phyloP scores from a whole-genome alignment of 1,140 invertebrate species.

The Bactericera cockerelli region DNA sequence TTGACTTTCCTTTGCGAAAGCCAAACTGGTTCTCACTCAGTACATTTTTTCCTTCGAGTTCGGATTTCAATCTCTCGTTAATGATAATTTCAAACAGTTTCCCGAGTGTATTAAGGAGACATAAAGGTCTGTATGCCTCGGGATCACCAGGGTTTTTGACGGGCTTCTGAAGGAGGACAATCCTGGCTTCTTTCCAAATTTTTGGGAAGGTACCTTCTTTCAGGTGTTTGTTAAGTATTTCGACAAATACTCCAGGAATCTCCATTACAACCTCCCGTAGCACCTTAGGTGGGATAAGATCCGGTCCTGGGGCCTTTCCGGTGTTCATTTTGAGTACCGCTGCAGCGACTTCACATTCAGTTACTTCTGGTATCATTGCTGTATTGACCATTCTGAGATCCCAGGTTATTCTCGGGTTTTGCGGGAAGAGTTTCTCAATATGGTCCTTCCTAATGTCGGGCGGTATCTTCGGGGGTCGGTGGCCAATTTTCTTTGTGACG shows the following conservation, averaged over 20 bases:
- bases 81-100: constrained; percentile 1
- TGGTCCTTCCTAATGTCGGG: no score
- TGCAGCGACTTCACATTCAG: background rate
- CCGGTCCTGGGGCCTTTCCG: constrained; percentile 3
- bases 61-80: background rate
- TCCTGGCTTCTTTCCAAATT: background rate
- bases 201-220: background rate
- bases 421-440: no score
- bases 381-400: background rate
- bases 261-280: background rate
- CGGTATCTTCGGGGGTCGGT: no score
- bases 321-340: background rate
- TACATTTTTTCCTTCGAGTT: background rate
- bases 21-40: constrained; percentile 1
- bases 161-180: background rate
- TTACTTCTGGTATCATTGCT: background rate
- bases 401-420: no score
- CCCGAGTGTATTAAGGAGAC: background rate
- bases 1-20: background rate
- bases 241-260: background rate
- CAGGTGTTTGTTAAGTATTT: background rate
- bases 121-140: background rate
- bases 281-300: background rate
- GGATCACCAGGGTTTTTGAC: background rate
- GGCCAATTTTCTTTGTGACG: background rate